Evolutionary conservation across 2,888 invertebrate species (phyloP).

Genomic region (Meliscaeva auricollis): DNA sequence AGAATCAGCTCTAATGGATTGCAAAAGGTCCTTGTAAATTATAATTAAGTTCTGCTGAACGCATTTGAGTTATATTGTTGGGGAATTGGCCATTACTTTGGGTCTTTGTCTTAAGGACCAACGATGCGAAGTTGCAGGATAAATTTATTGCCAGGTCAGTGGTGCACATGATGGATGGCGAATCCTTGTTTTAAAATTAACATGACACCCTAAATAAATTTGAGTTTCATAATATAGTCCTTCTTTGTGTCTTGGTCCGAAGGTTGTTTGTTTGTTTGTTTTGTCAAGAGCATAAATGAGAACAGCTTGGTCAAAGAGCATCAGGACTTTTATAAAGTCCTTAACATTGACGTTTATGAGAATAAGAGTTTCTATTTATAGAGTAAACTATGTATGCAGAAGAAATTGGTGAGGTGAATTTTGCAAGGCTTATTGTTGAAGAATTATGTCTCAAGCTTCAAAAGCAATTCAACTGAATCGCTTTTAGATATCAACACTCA

Average conservation of each 20-base stretch:
- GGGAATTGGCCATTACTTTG: constrained; percentile 50
- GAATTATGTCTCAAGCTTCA: not conserved
- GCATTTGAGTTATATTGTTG: constrained; percentile 65
- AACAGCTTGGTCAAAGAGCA: constrained; percentile 21
- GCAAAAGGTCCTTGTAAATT: constrained; percentile 52
- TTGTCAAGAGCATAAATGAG: constrained; percentile 35
- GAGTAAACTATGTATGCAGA: not conserved
- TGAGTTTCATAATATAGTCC: constrained; percentile 13
- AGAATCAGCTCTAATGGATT: constrained; percentile 30
- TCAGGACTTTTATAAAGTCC: constrained; percentile 17
- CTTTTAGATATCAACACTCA: too few species aligned
- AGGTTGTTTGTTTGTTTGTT: constrained; percentile 38
- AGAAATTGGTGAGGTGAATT: constrained; percentile 13
- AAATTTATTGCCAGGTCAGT: constrained; percentile 65
- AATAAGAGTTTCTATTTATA: not conserved
- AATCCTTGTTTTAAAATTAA: constrained; percentile 61
- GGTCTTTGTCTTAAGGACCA: constrained; percentile 31
- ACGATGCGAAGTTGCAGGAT: constrained; percentile 38
- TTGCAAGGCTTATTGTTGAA: not conserved
- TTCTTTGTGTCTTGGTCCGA: not conserved
- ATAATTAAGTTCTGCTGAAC: constrained; percentile 69
- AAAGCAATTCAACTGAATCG: not conserved
- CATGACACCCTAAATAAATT: constrained; percentile 63
- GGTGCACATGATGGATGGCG: constrained; percentile 59
- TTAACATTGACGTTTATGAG: constrained; percentile 14